Evolutionary conservation across 2,797 vertebrate genomes (phyloP), one percentile per base, ranked within the genome.

Genomic region (Schizopygopsis malacanthus): DNA sequence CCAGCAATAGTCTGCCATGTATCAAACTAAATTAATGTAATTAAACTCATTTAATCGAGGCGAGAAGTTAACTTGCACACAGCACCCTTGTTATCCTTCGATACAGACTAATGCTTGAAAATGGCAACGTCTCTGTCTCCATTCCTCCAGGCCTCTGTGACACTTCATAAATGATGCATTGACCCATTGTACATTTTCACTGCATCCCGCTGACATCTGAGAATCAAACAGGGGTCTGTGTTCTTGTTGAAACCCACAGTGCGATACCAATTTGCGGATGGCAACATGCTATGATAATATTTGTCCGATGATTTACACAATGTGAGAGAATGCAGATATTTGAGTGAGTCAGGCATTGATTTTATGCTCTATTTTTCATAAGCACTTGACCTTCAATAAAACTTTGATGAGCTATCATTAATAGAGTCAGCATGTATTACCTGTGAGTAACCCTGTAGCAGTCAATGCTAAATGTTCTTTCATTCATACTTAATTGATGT

Each of bases 101-200:
- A 81, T 45, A 84, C 22, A 59, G 56, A 33, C 61, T 69, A 72
- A 84, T 81, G 71, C 59, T 75, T 65, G 7, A 47, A 52, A 69
- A 67, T 81, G 25, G 50, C 50, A 12, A 73, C 25, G 4, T 59
- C 56, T 80, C 43, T 82, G 22, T 78, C 79, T 75, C 69, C 8
- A 52, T 79, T 76, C 69, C 65, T 59, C 25, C 70, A 81, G 87
- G 76, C 56, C 70, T 45, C n/a, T 50, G 33, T 25, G 25, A 86
- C 80, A 67, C 25, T 79, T 88, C 82, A 84, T 78, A 77, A 76
- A 86, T 81, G 78, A 81, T 81, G 50, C 71, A 84, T 83, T 18
- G 47, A 33, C 63, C 16, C 37, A 13, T 39, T 86, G 15, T 70
- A 77, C 50, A 83, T 76, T 70, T 70, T 76, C 52, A 28, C 69